A percentile compares a stretch with the other conserved stretches of the same genome.
These are phyloP conservation scores for Bruchidius siliquastri DNA, from an alignment of 2,888 invertebrate genomes.

Conservation along the genomic window DNA sequence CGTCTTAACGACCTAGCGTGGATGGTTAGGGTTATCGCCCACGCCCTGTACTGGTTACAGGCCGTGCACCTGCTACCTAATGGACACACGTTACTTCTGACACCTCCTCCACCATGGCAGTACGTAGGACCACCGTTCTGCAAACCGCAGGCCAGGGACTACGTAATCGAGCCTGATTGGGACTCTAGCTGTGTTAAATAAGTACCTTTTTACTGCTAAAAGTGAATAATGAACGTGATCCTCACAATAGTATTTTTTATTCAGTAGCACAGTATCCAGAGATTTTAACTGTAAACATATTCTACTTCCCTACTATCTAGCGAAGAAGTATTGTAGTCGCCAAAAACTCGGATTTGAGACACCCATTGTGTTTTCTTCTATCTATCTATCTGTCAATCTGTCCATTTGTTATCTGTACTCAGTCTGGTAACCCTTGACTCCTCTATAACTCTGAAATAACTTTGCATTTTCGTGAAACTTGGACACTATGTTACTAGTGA, in stretches of 20 bases:
- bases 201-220: background rate
- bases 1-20: slow-evolving; percentile 28
- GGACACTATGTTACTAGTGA: too few relatives aligned
- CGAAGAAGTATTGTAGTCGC: too few relatives aligned
- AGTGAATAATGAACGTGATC: background rate
- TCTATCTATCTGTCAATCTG: too few relatives aligned
- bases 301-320: too few relatives aligned
- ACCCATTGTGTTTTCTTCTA: too few relatives aligned
- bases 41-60: slow-evolving; percentile 36
- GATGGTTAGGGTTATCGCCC: slow-evolving; percentile 33
- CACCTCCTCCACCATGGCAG: slow-evolving; percentile 37
- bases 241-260: slow-evolving; percentile 4
- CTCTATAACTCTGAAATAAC: too few relatives aligned
- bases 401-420: too few relatives aligned
- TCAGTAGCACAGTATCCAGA: too few relatives aligned
- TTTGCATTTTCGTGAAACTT: too few relatives aligned
- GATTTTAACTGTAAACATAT: too few relatives aligned
- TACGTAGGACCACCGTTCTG: slow-evolving; percentile 25
- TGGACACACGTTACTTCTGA: slow-evolving; percentile 35
- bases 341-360: too few relatives aligned
- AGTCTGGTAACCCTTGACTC: too few relatives aligned
- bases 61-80: slow-evolving; percentile 34
- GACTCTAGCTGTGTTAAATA: slow-evolving; percentile 23
- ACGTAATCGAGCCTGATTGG: slow-evolving; percentile 45
- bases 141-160: slow-evolving; percentile 38